Percentiles rank a stretch among this genome's conserved stretches.
phyloP scores from a whole-genome alignment of 2,888 invertebrate species.

The Hypsopygia costalis region DNA sequence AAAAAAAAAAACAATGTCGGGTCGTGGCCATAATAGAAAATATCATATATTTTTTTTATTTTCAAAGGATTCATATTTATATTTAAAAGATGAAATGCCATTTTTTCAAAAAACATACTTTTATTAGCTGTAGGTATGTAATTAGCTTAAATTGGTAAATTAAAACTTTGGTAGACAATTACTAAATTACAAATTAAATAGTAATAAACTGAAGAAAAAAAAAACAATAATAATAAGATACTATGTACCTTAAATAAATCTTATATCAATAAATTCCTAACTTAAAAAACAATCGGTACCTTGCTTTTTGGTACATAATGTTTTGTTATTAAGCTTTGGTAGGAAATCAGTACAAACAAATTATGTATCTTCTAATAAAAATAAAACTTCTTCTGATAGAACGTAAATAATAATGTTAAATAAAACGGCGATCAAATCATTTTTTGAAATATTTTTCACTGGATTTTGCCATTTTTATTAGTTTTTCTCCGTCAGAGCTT shows the following conservation, averaged over 20 bases:
- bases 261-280: conserved; percentile 7
- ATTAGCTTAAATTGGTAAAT: too few relatives aligned
- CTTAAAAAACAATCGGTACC: background rate
- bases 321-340: conserved; percentile 8
- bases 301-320: conserved; percentile 4
- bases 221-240: conserved; percentile 9
- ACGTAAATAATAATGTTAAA: conserved; percentile 5
- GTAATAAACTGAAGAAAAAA: conserved; percentile 7
- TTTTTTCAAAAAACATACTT: conserved; percentile 7
- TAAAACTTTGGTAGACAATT: too few relatives aligned
- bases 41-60: conserved; percentile 4
- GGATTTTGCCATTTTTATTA: conserved; percentile 10
- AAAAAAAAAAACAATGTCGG: too few relatives aligned
- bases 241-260: conserved; percentile 6
- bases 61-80: conserved; percentile 9
- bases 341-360: conserved; percentile 7
- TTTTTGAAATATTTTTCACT: too few relatives aligned
- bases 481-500: conserved; percentile 5
- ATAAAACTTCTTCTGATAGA: conserved; percentile 7
- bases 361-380: conserved; percentile 6
- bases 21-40: too few relatives aligned
- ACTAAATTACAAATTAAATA: too few relatives aligned
- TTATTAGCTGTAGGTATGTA: conserved; percentile 7
- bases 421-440: conserved; percentile 6
- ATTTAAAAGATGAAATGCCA: conserved; percentile 5